These are phyloP conservation scores for Amaurobius ferox DNA, from an alignment of 2,888 invertebrate species.

Conservation along the genomic window DNA sequence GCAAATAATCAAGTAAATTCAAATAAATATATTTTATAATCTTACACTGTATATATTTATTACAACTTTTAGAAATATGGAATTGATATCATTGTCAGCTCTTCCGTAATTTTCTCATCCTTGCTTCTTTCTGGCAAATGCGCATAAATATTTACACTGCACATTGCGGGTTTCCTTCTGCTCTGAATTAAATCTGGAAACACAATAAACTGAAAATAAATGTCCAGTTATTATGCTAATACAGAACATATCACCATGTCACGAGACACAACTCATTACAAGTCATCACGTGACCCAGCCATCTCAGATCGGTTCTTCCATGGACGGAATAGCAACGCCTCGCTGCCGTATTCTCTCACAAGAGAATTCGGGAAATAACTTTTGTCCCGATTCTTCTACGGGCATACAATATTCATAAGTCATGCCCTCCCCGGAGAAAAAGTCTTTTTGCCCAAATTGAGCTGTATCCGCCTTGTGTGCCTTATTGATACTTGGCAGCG, in stretches of 20 bases:
- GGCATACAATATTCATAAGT: slow-evolving; percentile 66
- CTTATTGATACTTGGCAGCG: slow-evolving; percentile 34
- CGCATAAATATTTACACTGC: background rate
- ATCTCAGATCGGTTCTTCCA: background rate
- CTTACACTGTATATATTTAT: too few relatives aligned
- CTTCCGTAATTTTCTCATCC: too few relatives aligned
- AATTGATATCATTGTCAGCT: too few relatives aligned
- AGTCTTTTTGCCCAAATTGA: slow-evolving; percentile 52
- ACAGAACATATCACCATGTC: background rate
- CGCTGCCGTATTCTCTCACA: slow-evolving; percentile 12
- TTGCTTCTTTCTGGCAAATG: too few relatives aligned
- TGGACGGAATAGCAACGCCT: background rate
- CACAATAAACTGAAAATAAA: background rate
- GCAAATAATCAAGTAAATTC: too few relatives aligned
- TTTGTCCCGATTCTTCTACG: slow-evolving; percentile 17
- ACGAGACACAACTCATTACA: background rate
- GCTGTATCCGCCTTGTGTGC: slow-evolving; percentile 44
- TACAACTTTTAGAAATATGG: too few relatives aligned
- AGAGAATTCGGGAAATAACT: slow-evolving; percentile 49
- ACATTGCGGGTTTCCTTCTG: background rate
- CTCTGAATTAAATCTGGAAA: background rate
- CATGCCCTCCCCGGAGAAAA: slow-evolving; percentile 4
- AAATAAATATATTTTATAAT: too few relatives aligned
- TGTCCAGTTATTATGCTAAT: background rate
- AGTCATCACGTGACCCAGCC: background rate